Evolutionary conservation across 1,140 invertebrate species (phyloP).

Genomic region (Archegozetes longisetosus): DNA sequence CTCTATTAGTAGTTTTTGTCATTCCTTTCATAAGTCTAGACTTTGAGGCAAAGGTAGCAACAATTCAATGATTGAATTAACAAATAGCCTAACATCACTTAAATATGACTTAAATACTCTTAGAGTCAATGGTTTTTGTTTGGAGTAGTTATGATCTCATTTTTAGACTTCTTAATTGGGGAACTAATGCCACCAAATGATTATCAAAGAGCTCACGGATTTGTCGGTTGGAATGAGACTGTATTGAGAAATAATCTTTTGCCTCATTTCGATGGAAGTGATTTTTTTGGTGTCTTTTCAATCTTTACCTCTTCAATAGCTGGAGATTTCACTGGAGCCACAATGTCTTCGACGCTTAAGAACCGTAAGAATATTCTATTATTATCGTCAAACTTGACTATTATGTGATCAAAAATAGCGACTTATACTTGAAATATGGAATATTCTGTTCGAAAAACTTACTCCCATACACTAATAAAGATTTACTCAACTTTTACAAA

Average conservation of each 20-base stretch:
- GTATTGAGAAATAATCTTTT: slow-evolving; percentile 27
- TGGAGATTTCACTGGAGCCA: slow-evolving; percentile 39
- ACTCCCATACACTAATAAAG: too few relatives aligned
- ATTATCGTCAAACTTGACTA: neutral
- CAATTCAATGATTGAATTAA: neutral
- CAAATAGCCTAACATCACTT: neutral
- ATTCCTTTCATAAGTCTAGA: slow-evolving; percentile 75
- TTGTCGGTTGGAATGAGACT: slow-evolving; percentile 25
- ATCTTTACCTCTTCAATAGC: slow-evolving; percentile 39
- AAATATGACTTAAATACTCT: neutral
- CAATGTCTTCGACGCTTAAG: slow-evolving; percentile 36
- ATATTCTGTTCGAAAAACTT: too few relatives aligned
- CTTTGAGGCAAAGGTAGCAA: slow-evolving; percentile 26
- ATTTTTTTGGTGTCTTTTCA: slow-evolving; percentile 37
- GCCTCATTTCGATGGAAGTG: slow-evolving; percentile 35
- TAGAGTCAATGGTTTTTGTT: slow-evolving; percentile 27
- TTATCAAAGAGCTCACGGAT: slow-evolving; percentile 35
- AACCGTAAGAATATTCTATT: too few relatives aligned
- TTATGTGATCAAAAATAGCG: too few relatives aligned
- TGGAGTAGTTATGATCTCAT: slow-evolving; percentile 18
- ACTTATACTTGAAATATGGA: too few relatives aligned
- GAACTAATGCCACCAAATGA: slow-evolving; percentile 29
- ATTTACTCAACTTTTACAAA: neutral
- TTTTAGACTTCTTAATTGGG: slow-evolving; percentile 22
- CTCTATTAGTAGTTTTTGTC: slow-evolving; percentile 45